These are phyloP conservation scores for Bos indicus DNA, from an alignment of 2,113 vertebrate genomes.

Conservation along the genomic window DNA sequence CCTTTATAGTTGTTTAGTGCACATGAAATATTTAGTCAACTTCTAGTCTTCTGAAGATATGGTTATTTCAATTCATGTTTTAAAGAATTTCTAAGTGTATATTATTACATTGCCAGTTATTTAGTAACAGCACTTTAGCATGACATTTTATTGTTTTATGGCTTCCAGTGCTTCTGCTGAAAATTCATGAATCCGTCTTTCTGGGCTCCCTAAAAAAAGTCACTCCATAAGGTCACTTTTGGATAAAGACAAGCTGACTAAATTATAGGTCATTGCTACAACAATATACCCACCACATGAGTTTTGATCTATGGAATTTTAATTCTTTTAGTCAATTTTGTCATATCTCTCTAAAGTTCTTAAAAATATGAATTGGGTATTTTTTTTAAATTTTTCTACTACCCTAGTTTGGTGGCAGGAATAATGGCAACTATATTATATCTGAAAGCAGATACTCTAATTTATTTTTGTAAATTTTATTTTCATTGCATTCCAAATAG, in stretches of 20 bases:
- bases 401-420: neutral
- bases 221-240: neutral
- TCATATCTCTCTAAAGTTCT: neutral
- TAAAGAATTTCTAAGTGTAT: neutral
- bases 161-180: neutral
- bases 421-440: neutral
- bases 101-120: neutral
- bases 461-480: neutral
- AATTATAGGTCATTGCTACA: neutral
- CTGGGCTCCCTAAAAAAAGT: neutral
- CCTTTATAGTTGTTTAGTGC: neutral
- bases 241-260: neutral
- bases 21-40: neutral
- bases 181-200: neutral
- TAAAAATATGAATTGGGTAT: neutral
- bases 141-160: neutral
- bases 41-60: neutral
- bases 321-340: neutral
- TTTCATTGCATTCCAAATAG: neutral
- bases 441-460: neutral
- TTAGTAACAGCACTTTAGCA: neutral
- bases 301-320: neutral
- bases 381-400: neutral
- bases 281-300: neutral
- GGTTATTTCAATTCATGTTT: neutral